Evolutionary conservation across 2,113 vertebrate species (phyloP), one percentile per base, ranked within the genome.

Genomic region (Stictonetta naevosa): DNA sequence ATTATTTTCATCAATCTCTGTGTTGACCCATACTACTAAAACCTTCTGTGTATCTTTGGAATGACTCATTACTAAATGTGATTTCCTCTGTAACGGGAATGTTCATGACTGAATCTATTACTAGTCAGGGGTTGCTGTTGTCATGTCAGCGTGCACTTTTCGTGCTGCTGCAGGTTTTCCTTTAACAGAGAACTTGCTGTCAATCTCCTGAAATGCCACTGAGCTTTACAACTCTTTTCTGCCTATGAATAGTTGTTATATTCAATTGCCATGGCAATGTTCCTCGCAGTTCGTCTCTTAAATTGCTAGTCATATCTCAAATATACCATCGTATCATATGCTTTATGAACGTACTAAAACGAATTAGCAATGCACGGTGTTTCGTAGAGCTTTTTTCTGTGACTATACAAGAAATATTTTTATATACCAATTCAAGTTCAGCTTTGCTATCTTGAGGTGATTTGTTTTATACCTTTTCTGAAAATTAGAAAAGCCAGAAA

Each of bases 221-320:
- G 77, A 94, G 74, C 52, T 94, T 96, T 95, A 69, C 77, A 93
- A 91, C 91, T 93, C 73, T 94, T 72, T 94, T 77, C 83, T 96
- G 73, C 82, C 62, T 91, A 46, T 83, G 83, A 96, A 75, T 93
- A 93, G 33, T 87, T 83, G 40, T 93, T 95, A 60, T 29, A 84
- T 73, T 92, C 73, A 42, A 86, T 93, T 97, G 88, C 91, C 85
- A 90, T 92, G 84, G 92, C 82, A 93, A 90, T 92, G 64, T 89
- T 93, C 74, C 64, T 88, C 6, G 20, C 64, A 94, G 79, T 95
- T 91, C 0, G 4, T 95, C 67, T 93, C 60, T 58, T 91, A 88
- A 90, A 83, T 84, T 88, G 52, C 62, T 93, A 60, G 38, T 71
- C 48, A 5, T 81, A 58, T 88, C 46, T 92, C 81, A 90, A 75